phyloP scores from a whole-genome alignment of 2,888 invertebrate species.

The Hydraecia micacea region DNA sequence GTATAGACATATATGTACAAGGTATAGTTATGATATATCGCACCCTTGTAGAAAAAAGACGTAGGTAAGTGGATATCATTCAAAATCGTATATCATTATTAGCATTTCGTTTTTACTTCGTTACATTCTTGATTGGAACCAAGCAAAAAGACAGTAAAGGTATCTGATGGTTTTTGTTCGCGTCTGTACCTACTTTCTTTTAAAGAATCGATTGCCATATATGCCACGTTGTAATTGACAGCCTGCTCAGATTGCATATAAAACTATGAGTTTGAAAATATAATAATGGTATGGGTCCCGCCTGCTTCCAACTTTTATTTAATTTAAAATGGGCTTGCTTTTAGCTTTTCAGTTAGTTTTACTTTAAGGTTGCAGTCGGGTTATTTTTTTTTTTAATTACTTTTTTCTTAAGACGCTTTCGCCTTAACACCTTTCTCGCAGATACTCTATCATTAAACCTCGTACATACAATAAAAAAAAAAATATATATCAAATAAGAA shows the following conservation, averaged over 20 bases:
- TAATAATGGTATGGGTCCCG: too few species aligned
- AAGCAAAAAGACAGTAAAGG: background rate
- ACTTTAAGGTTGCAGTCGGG: too few species aligned
- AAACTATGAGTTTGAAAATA: too few species aligned
- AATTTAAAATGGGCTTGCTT: too few species aligned
- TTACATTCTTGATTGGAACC: background rate
- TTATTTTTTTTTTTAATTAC: too few species aligned
- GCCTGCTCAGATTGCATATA: background rate
- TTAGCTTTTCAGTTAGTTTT: too few species aligned
- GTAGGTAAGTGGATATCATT: background rate
- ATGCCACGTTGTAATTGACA: slow-evolving; percentile 19
- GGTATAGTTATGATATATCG: background rate
- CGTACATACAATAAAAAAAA: slow-evolving; percentile 1
- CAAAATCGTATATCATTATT: slow-evolving; percentile 4
- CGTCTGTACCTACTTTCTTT: background rate
- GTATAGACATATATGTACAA: background rate
- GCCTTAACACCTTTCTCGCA: background rate
- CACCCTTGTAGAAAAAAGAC: slow-evolving; percentile 1
- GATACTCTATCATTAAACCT: background rate
- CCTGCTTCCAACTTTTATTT: too few species aligned
- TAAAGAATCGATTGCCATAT: slow-evolving; percentile 1
- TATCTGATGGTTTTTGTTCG: background rate
- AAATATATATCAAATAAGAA: slow-evolving; percentile 28
- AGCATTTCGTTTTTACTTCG: background rate
- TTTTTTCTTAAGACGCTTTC: background rate